phyloP scores from a whole-genome alignment of 2,113 vertebrate species.

The Phylloscopus whistleri region DNA sequence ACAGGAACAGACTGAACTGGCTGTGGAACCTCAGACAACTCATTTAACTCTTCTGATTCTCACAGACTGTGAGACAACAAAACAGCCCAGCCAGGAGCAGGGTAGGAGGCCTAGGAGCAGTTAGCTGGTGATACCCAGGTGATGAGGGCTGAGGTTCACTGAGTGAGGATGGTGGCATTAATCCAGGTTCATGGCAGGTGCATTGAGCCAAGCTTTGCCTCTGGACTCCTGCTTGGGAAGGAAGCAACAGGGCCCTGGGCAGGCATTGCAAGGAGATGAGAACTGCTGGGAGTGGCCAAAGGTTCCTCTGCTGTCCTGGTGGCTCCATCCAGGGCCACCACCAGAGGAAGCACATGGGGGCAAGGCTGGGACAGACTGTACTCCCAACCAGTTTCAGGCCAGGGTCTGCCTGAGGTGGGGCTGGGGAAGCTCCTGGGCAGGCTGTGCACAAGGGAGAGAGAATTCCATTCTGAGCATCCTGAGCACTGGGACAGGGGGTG shows the following conservation, averaged over 20 bases:
- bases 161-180: not conserved
- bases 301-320: no score
- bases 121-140: not conserved
- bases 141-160: not conserved
- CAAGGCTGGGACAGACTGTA: not conserved
- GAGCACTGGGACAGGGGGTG: not conserved
- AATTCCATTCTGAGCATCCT: not conserved
- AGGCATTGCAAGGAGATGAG: not conserved
- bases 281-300: not conserved
- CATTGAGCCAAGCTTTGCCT: not conserved
- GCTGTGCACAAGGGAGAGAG: fast-evolving
- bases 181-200: not conserved
- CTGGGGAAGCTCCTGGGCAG: not conserved
- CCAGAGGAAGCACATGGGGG: not conserved
- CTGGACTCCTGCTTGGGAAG: not conserved
- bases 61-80: not conserved
- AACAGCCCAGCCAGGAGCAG: not conserved
- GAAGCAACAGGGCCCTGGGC: not conserved
- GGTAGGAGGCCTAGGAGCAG: not conserved
- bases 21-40: not conserved
- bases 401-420: not conserved
- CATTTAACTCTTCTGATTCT: not conserved
- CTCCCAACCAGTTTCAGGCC: not conserved
- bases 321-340: not conserved
- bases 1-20: not conserved